These are phyloP conservation scores for Peromyscus aztecus DNA, from an alignment of 2,797 vertebrate species.

Conservation along the genomic window DNA sequence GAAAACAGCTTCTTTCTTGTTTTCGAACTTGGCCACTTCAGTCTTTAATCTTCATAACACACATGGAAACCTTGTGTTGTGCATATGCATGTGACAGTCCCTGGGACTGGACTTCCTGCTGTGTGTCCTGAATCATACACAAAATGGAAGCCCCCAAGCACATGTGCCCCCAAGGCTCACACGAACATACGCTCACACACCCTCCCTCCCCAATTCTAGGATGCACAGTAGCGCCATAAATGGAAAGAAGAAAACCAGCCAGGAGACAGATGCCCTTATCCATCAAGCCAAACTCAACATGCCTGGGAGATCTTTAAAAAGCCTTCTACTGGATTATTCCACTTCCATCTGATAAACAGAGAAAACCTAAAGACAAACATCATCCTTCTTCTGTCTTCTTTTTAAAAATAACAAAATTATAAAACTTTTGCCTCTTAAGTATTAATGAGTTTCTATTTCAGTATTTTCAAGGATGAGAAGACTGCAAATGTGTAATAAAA, in stretches of 20 bases:
- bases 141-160: neutral
- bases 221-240: neutral
- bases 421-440: conserved; percentile 25
- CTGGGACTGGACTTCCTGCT: neutral
- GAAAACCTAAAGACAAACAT: neutral
- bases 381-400: neutral
- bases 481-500: conserved; percentile 59
- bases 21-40: neutral
- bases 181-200: too few relatives aligned
- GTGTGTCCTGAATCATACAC: neutral
- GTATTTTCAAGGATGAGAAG: conserved; percentile 43
- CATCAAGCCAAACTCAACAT: neutral
- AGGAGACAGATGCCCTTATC: conserved; percentile 7
- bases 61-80: neutral
- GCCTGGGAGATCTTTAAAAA: neutral
- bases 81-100: neutral
- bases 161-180: neutral
- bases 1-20: neutral
- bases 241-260: conserved; percentile 25
- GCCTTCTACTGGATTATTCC: neutral
- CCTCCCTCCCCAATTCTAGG: neutral
- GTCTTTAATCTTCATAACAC: neutral
- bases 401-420: conserved; percentile 3
- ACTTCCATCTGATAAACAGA: neutral
- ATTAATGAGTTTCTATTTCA: conserved; percentile 64